Percentiles rank a stretch among this genome's conserved stretches.
These are phyloP conservation scores for Natrix natrix DNA, from an alignment of 2,797 vertebrate genomes.

Conservation along the genomic window DNA sequence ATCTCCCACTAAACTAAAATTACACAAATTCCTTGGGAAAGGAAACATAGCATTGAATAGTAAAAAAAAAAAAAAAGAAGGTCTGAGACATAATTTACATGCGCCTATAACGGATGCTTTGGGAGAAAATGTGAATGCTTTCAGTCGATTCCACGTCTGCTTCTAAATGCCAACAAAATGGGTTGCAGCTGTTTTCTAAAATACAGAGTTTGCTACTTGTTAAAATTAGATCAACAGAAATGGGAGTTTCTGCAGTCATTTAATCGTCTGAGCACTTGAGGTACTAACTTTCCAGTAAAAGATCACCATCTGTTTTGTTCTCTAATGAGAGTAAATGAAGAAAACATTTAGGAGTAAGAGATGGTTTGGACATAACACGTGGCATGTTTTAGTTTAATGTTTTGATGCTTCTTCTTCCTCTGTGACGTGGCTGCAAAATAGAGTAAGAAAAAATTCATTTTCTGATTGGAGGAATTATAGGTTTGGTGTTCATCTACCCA, in stretches of 20 bases:
- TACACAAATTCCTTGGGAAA: neutral
- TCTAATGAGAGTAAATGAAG: neutral
- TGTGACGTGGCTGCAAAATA: neutral
- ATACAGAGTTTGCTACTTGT: neutral
- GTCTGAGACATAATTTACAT: neutral
- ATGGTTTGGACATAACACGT: neutral
- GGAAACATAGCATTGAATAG: neutral
- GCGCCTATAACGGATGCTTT: too few relatives aligned
- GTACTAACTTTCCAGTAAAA: neutral
- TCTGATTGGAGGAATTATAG: neutral
- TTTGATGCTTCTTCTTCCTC: neutral
- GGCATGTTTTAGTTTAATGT: neutral
- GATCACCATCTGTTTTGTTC: neutral
- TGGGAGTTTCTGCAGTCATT: neutral
- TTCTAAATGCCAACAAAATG: neutral
- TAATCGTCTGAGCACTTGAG: neutral
- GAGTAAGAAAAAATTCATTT: neutral
- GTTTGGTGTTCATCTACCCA: too few relatives aligned
- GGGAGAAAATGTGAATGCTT: neutral
- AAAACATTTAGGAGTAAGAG: neutral
- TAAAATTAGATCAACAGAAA: neutral
- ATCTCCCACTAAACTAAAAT: neutral
- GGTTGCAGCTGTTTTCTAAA: neutral
- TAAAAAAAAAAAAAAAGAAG: neutral
- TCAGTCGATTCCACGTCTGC: neutral